phyloP scores from a whole-genome alignment of 2,113 vertebrate species.

The Manacus vitellinus region DNA sequence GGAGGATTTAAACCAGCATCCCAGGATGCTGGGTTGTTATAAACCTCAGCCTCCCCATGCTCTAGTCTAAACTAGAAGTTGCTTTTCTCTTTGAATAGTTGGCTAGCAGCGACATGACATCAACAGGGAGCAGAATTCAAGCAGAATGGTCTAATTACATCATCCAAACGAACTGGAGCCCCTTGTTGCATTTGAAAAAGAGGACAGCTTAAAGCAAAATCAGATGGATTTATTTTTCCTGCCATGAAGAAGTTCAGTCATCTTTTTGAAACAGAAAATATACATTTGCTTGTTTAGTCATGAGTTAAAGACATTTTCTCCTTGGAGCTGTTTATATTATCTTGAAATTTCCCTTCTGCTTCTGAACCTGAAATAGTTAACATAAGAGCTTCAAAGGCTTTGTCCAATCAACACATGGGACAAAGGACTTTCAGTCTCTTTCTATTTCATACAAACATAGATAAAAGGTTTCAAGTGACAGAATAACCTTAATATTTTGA shows the following conservation, averaged over 20 bases:
- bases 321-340: slow-evolving; percentile 23
- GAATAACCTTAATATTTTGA: background rate
- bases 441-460: background rate
- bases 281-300: slow-evolving; percentile 37
- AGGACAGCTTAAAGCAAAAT: slow-evolving; percentile 54
- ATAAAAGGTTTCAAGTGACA: slow-evolving; percentile 1
- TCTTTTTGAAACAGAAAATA: slow-evolving; percentile 45
- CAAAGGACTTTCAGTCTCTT: background rate
- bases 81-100: slow-evolving; percentile 48
- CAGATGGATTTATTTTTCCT: slow-evolving; percentile 63
- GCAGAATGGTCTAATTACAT: slow-evolving; percentile 52
- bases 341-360: slow-evolving; percentile 41
- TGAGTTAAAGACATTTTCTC: slow-evolving; percentile 24
- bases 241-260: slow-evolving; percentile 19
- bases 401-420: background rate
- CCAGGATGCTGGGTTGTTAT: background rate
- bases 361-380: slow-evolving; percentile 33
- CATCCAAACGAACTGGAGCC: slow-evolving; percentile 40
- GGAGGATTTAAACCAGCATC: background rate
- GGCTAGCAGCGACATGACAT: slow-evolving; percentile 33
- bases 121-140: slow-evolving; percentile 51
- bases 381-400: slow-evolving; percentile 23
- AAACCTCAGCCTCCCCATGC: slow-evolving; percentile 3
- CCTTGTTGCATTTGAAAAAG: background rate
- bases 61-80: slow-evolving; percentile 34